Evolutionary conservation across 2,888 invertebrate species (phyloP).

Genomic region (Taphrorychus bicolor): DNA sequence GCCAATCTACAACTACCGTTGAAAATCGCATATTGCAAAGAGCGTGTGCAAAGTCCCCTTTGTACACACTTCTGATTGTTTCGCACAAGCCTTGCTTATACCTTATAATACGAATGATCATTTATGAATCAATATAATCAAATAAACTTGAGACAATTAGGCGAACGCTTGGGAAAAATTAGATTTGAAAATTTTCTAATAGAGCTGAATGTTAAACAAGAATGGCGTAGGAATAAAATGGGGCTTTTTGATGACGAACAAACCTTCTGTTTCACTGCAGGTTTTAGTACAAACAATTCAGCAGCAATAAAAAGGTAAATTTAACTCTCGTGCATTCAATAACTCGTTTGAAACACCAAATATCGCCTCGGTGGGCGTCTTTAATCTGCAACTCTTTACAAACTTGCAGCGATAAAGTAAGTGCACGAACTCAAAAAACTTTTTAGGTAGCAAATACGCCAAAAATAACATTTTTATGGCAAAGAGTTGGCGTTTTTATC

Average conservation of each 20-base stretch:
- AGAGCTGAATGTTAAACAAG: too few relatives aligned
- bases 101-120: too few relatives aligned
- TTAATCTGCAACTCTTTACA: constrained; percentile 6
- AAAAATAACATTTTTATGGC: constrained; percentile 15
- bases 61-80: too few relatives aligned
- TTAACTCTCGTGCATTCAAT: not conserved
- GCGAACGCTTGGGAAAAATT: too few relatives aligned
- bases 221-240: too few relatives aligned
- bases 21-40: too few relatives aligned
- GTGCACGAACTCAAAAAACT: constrained; percentile 8
- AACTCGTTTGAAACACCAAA: constrained; percentile 1
- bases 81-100: too few relatives aligned
- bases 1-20: too few relatives aligned
- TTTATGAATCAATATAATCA: too few relatives aligned
- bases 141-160: too few relatives aligned
- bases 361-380: constrained; percentile 2
- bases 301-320: not conserved
- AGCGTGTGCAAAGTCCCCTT: too few relatives aligned
- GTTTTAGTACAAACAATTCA: not conserved
- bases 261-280: not conserved
- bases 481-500: constrained; percentile 8
- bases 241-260: not conserved
- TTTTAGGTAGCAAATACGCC: not conserved
- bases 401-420: constrained; percentile 4
- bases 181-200: too few relatives aligned